These are phyloP conservation scores for Streblospio benedicti DNA, from an alignment of 1,140 invertebrate genomes.

Conservation along the genomic window DNA sequence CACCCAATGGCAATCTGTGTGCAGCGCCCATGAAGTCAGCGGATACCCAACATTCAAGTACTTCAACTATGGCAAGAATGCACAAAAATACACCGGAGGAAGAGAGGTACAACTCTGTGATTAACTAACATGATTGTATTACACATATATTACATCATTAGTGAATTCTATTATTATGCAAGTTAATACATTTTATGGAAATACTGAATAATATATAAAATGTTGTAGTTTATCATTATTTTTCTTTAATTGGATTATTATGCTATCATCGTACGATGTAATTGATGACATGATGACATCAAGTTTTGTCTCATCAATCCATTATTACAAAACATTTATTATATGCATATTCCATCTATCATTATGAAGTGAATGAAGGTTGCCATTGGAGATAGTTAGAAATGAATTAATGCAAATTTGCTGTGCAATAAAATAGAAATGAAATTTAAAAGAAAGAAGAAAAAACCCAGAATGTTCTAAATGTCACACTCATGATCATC, in stretches of 20 bases:
- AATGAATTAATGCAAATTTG: too few relatives aligned
- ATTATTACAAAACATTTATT: too few relatives aligned
- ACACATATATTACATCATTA: not conserved
- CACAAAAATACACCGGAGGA: conserved; percentile 61
- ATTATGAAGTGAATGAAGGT: not conserved
- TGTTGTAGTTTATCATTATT: not conserved
- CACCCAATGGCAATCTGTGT: conserved; percentile 58
- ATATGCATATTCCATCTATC: not conserved
- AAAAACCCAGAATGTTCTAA: too few relatives aligned
- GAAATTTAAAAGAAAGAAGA: too few relatives aligned
- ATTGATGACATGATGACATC: too few relatives aligned
- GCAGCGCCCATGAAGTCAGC: conserved; percentile 60
- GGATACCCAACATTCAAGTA: conserved; percentile 83
- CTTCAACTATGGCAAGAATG: conserved; percentile 72
- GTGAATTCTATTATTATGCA: not conserved
- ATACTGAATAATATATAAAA: not conserved
- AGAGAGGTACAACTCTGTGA: conserved; percentile 51
- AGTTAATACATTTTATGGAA: not conserved
- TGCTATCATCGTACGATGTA: not conserved
- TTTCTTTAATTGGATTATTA: not conserved
- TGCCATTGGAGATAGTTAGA: too few relatives aligned
- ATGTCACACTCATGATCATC: too few relatives aligned
- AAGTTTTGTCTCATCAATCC: too few relatives aligned
- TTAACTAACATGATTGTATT: conserved; percentile 7
- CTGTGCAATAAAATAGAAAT: too few relatives aligned